Conservation (phyloP, 2,113 vertebrate species). For the Panthera uncia region DNA sequence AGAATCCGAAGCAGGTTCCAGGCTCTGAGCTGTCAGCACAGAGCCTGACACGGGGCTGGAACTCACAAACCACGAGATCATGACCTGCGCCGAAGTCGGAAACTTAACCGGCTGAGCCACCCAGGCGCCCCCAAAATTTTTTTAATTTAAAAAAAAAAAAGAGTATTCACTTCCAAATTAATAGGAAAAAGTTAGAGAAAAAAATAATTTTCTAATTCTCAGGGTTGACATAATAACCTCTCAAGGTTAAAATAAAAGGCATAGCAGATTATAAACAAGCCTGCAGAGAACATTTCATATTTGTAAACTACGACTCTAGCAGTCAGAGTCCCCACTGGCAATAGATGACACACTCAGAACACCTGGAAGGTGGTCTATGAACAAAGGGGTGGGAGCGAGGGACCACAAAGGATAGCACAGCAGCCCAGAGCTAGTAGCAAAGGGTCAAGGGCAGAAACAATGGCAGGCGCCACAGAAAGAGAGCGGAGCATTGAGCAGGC, state of each 20-base stretch:
- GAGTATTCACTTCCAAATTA: neutral
- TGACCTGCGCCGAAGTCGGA: too few relatives aligned
- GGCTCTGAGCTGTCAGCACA: too few relatives aligned
- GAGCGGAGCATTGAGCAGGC: neutral
- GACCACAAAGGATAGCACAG: neutral
- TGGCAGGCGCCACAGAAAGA: neutral
- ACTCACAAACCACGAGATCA: too few relatives aligned
- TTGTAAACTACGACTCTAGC: neutral
- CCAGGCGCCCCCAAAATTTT: too few relatives aligned
- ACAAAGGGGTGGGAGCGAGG: neutral
- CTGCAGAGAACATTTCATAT: neutral
- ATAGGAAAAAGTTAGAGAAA: neutral
- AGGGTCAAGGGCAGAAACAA: neutral
- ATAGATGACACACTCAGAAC: neutral
- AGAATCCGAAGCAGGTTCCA: too few relatives aligned
- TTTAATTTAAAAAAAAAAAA: neutral
- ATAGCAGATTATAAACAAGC: neutral
- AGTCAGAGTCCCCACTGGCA: neutral
- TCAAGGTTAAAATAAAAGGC: neutral
- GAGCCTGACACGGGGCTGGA: too few relatives aligned
- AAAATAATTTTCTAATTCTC: constrained; percentile 1
- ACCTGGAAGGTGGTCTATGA: neutral
- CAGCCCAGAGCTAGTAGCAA: neutral
- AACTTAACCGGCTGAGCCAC: too few relatives aligned
- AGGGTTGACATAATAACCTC: neutral